Evolutionary conservation across 2,888 invertebrate genomes (phyloP).

Genomic region (Merodon equestris): DNA sequence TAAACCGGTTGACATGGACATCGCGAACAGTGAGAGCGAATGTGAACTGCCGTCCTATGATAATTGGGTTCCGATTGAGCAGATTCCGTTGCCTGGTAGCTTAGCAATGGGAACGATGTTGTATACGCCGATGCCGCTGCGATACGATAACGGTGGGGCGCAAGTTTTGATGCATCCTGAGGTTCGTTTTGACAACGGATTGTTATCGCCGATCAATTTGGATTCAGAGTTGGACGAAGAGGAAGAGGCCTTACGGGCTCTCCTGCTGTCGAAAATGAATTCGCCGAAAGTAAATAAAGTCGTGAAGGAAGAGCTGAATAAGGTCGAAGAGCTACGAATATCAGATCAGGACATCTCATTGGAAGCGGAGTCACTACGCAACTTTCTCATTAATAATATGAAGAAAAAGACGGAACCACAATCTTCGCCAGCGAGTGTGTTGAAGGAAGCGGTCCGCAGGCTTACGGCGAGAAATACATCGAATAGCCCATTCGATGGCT

Average conservation of each 20-base stretch:
- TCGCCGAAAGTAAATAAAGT: conserved; percentile 59
- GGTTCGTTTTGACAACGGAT: conserved; percentile 16
- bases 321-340: background rate
- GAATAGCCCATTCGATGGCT: conserved; percentile 14
- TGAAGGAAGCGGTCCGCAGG: conserved; percentile 76
- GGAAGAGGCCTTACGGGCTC: conserved; percentile 74
- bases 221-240: conserved; percentile 73
- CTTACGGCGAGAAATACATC: conserved; percentile 66
- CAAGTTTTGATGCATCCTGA: conserved; percentile 27
- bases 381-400: conserved; percentile 72
- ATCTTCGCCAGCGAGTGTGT: conserved; percentile 67
- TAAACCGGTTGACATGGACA: conserved; percentile 78
- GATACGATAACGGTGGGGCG: conserved; percentile 4
- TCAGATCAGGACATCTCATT: conserved; percentile 44
- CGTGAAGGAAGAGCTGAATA: conserved; percentile 6
- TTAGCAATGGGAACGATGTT: background rate
- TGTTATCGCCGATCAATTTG: conserved; percentile 33
- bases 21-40: conserved; percentile 77
- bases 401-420: conserved; percentile 67
- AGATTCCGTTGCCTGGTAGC: conserved; percentile 63
- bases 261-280: conserved; percentile 74
- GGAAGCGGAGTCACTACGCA: conserved; percentile 72
- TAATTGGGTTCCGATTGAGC: conserved; percentile 67
- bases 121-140: conserved; percentile 39
- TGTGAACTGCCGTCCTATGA: conserved; percentile 63